Base-by-base conservation (phyloP, 2,113 vertebrate genomes). In the Clarias gariepinus region DNA sequence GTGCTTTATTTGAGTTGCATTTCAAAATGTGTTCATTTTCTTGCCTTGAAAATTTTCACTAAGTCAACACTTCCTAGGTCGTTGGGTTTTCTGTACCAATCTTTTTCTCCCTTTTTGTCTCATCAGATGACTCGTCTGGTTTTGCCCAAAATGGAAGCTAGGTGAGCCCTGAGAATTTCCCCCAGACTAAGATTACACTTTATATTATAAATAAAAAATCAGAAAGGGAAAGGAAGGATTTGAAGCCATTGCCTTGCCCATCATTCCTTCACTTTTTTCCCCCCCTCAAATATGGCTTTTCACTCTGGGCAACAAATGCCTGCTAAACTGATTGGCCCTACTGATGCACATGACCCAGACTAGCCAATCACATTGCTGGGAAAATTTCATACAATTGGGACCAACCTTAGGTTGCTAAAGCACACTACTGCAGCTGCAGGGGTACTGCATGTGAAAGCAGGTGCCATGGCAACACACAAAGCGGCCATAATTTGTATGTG, bases 81-180 rank as follows among this genome's bases (percentile, higher is more conserved):
- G 91, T 86, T 90, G 92, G 91, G 93, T 94, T 94, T 94, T 93
- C 94, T 92, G 89, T 93, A 93, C 1, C 58, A n/a, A 60, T 28
- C 5, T 11, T 25, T 60, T 53, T 41, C 28, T 88, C 64, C 81
- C 3, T 30, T 10, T 60, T 9, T 61, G 36, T 83, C 36, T 85
- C 10, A 57, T 47, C 57, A 99, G 98, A 98, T 99, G 98, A 99
- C 98, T 92, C 96, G 91, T 25, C 86, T 99, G 94, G 97, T 99
- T 91, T 94, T 99, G 95, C 98, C 98, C 81, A 90, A 96, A 92
- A 99, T 99, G 98, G 94, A 95, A 88, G 94, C 96, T 92, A 98
- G 97, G 98, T 99, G 95, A 98, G 98, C 89, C 66, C 25, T 82
- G 21, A 12, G 13, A 58, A 57, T 76, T n/a, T 47, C 41, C 47